Percentiles rank a stretch among this genome's conserved stretches.
Evolutionary conservation across 2,797 vertebrate genomes (phyloP).

Genomic region (Spatula versicolor): DNA sequence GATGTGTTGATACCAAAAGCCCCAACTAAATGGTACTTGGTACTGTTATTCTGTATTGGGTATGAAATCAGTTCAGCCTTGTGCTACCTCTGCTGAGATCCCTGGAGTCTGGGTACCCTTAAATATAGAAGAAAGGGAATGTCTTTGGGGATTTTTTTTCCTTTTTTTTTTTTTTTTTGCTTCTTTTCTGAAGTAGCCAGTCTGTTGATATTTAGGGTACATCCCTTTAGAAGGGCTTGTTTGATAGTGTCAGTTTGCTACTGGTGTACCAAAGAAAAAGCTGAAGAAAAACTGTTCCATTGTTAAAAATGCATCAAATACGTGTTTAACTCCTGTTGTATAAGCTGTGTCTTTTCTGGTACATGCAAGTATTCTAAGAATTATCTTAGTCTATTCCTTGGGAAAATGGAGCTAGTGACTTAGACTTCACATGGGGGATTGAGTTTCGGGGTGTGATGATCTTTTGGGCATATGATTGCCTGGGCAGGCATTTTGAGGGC

Average conservation of each 20-base stretch:
- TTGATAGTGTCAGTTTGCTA: background rate
- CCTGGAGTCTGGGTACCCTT: background rate
- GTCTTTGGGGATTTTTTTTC: background rate
- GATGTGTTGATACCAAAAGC: background rate
- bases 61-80: background rate
- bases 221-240: background rate
- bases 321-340: background rate
- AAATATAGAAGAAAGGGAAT: background rate
- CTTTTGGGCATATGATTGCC: background rate
- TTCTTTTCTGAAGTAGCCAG: background rate
- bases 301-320: background rate
- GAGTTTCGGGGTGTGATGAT: background rate
- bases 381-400: background rate
- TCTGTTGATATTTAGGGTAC: background rate
- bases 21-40: background rate
- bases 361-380: background rate
- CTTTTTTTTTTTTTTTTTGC: background rate
- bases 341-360: background rate
- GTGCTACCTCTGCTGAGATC: background rate
- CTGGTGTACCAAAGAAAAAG: background rate
- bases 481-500: background rate
- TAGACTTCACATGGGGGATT: background rate
- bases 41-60: background rate
- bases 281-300: background rate
- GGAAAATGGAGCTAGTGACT: background rate